These are phyloP conservation scores for Xylophagus ater DNA, from an alignment of 2,888 invertebrate genomes.

Conservation along the genomic window DNA sequence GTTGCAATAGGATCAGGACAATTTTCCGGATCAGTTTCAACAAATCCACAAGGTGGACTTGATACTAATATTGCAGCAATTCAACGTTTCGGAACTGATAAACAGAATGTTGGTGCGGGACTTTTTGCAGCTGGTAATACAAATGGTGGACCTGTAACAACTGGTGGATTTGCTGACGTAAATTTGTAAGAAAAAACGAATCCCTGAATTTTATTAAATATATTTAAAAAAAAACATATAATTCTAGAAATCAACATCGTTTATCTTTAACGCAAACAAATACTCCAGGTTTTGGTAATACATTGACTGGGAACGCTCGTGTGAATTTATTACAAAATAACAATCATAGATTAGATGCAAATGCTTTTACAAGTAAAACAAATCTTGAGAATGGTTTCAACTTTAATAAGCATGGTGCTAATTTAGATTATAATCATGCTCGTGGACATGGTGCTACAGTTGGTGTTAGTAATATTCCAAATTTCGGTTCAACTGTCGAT, in stretches of 20 bases:
- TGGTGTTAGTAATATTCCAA: conserved; percentile 24
- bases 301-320: conserved; percentile 20
- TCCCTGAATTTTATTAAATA: neutral
- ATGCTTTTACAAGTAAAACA: conserved; percentile 24
- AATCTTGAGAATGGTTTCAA: conserved; percentile 20
- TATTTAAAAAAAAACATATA: neutral
- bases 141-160: neutral
- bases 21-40: conserved; percentile 17
- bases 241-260: conserved; percentile 1
- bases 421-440: conserved; percentile 22
- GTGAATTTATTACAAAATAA: conserved; percentile 23
- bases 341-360: conserved; percentile 22
- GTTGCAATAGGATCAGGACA: conserved; percentile 12
- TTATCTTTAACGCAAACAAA: conserved; percentile 23
- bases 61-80: conserved; percentile 1
- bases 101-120: conserved; percentile 2
- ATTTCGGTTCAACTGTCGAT: conserved; percentile 22
- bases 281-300: conserved; percentile 21
- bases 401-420: conserved; percentile 26
- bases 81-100: conserved; percentile 4
- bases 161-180: conserved; percentile 5
- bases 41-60: conserved; percentile 10
- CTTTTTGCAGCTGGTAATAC: conserved; percentile 10
- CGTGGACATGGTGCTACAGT: conserved; percentile 25
- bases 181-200: conserved; percentile 8